Percentiles rank a stretch among this genome's conserved stretches.
Evolutionary conservation across 64 coral and sea anemone species (phyloP).

Genomic region (Acropora yongei): DNA sequence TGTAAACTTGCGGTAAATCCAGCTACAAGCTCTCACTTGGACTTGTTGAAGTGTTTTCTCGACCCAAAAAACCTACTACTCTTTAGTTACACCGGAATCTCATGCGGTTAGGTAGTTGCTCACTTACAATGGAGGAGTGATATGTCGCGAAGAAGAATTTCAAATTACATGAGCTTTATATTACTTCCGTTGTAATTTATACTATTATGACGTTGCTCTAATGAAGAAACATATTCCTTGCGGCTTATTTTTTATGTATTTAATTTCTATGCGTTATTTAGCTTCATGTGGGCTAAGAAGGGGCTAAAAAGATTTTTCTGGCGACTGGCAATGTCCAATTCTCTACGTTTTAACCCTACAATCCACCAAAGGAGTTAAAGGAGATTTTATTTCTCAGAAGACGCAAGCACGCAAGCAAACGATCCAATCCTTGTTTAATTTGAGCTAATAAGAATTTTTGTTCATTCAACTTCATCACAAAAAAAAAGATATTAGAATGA

Average conservation of each 20-base stretch:
- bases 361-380: neutral
- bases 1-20: no score
- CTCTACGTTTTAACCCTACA: neutral
- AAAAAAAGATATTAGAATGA: constrained; percentile 14
- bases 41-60: constrained; percentile 11
- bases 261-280: constrained; percentile 10
- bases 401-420: neutral
- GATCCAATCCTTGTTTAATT: neutral
- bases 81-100: constrained; percentile 32
- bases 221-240: neutral
- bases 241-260: neutral
- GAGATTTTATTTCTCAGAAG: neutral
- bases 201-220: neutral
- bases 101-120: neutral
- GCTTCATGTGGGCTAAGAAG: neutral
- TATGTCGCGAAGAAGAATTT: neutral
- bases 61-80: constrained; percentile 1
- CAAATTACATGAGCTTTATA: neutral
- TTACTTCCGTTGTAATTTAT: no score
- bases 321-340: neutral
- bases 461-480: neutral
- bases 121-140: no score
- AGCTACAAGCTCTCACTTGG: neutral
- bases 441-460: neutral
- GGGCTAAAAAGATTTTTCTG: constrained; percentile 10